A percentile compares a stretch with the other conserved stretches of the same genome.
Evolutionary conservation across 2,888 invertebrate species (phyloP).

Genomic region (Flexamia atlantica): DNA sequence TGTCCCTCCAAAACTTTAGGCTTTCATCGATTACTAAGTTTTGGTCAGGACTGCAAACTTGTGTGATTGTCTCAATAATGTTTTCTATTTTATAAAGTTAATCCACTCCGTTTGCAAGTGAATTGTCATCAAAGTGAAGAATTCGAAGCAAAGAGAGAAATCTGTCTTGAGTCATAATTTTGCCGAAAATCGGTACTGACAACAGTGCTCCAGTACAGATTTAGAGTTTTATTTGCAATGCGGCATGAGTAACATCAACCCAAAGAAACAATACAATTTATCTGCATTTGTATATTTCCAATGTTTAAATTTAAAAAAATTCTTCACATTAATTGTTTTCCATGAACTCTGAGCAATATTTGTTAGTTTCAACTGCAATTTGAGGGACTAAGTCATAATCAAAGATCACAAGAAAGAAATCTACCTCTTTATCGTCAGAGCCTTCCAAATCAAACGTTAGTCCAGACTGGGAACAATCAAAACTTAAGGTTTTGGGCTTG

Average conservation of each 20-base stretch:
- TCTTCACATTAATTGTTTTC: neutral
- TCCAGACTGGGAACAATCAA: neutral
- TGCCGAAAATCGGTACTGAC: neutral
- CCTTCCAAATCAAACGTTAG: neutral
- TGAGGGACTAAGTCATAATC: neutral
- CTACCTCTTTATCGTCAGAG: neutral
- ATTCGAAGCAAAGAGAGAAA: conserved; percentile 36
- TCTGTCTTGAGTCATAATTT: conserved; percentile 48
- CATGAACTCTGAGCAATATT: neutral
- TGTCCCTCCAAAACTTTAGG: conserved; percentile 57
- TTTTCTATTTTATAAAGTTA: conserved; percentile 53
- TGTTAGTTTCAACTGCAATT: neutral
- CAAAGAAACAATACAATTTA: neutral
- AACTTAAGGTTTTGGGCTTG: neutral
- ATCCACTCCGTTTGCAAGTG: conserved; percentile 12
- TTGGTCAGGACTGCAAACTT: conserved; percentile 40
- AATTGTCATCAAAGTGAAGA: conserved; percentile 46
- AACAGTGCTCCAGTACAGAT: neutral
- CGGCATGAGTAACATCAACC: neutral
- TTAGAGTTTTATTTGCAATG: neutral
- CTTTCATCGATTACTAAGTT: conserved; percentile 58
- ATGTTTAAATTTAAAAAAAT: neutral
- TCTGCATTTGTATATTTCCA: neutral
- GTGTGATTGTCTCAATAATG: conserved; percentile 51
- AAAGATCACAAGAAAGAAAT: neutral